Conservation (phyloP, 2,797 vertebrate genomes). For the Semaprochilodus insignis region DNA sequence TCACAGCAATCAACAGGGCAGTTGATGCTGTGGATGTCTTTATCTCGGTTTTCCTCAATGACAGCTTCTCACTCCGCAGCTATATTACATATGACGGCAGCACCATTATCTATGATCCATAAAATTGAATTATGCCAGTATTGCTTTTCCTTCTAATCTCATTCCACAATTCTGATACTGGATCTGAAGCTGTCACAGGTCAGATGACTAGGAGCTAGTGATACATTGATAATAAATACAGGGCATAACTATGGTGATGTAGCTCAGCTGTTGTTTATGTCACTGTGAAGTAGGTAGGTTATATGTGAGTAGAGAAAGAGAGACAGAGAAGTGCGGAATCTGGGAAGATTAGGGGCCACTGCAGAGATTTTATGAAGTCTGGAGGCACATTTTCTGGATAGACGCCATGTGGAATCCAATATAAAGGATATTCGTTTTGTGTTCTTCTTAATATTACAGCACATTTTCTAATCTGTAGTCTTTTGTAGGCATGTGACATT, state of each 20-base stretch:
- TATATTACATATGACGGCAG: slow-evolving; percentile 21
- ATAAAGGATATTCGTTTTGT: background rate
- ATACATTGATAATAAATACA: slow-evolving; percentile 2
- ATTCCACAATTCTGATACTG: slow-evolving; percentile 16
- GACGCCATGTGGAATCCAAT: background rate
- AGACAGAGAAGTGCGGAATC: background rate
- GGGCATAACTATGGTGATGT: background rate
- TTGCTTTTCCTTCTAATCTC: slow-evolving; percentile 32
- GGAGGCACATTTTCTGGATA: slow-evolving; percentile 3
- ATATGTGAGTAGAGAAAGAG: background rate
- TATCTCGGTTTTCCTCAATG: slow-evolving; percentile 17
- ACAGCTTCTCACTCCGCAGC: slow-evolving; percentile 25
- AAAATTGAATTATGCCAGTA: slow-evolving; percentile 36
- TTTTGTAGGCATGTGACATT: background rate
- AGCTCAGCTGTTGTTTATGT: background rate
- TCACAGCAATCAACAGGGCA: background rate
- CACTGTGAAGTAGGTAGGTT: background rate
- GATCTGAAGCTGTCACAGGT: slow-evolving; percentile 28
- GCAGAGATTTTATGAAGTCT: slow-evolving; percentile 31
- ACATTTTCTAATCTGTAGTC: background rate
- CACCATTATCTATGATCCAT: slow-evolving; percentile 28
- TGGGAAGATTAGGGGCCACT: background rate
- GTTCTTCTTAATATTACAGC: background rate
- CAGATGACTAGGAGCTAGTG: background rate
- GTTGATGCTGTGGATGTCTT: background rate